Base-by-base conservation (phyloP, 1,140 invertebrate species). In the Calliopsis andreniformis region DNA sequence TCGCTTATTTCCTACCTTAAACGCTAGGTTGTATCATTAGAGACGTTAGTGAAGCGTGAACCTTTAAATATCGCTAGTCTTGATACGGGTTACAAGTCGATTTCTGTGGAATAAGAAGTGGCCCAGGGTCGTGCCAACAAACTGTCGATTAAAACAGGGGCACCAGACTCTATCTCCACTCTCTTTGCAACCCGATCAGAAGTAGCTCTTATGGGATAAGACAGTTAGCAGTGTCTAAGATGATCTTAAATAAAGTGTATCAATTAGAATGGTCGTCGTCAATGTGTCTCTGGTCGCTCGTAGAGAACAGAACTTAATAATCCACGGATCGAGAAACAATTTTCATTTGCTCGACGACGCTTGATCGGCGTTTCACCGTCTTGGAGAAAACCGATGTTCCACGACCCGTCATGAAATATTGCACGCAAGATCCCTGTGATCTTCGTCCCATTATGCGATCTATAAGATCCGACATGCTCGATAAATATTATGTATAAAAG, bases 51-150 rank as follows among this genome's bases (percentile, higher is more conserved):
- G 87, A 92, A 91, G 90, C 89, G 88, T 91, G 88, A 92, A 89
- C 88, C 86, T 91, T 89, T 91, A 92, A 91, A 91, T 91, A 92
- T 78, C 84, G 90, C 91, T 90, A 92, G 91, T 92, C 90, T 92
- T 90, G 91, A 92, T 89, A 71, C 89, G 83, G 89, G 89, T 92
- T 92, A 92, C 90, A 92, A 90, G 83, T 88, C 62, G 64, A 83
- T 71, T 67, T 79, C 72, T 76, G 58, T 62, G 62, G 68, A 80
- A 45, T 39, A 58, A 39, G 76, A 76, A 51, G 30, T 56, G 12
- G 35, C 10, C n/a, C 59, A 68, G 32, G 12, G 39, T 25, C 23
- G 35, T 47, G 25, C 47, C 35, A n/a, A 45, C 10, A 45, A 30
- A 68, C 56, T 25, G 45, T 14, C 10, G 45, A 43, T 55, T 32